Base-by-base conservation (phyloP, 2,888 invertebrate species). In the Scrobipalpa costella region DNA sequence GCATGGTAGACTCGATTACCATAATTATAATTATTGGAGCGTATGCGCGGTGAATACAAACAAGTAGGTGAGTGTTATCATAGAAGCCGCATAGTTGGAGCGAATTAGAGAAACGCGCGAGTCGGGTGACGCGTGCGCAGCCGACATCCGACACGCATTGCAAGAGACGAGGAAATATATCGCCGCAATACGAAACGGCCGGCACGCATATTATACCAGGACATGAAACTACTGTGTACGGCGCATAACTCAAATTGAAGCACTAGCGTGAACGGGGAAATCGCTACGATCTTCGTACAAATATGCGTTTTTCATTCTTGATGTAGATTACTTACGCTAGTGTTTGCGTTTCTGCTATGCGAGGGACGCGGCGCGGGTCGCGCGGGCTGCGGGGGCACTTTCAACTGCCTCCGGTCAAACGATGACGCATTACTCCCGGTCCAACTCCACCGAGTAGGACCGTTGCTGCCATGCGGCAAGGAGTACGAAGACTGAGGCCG, bases 371-470 rank as follows among this genome's bases (percentile, higher is more conserved):
- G 91, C 55, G 90, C 88, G 47, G 89, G 88, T 34, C 88, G 80
- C 36, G 78, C 86, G 0, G 90, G 90, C 68, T 90, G 90, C 9
- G 91, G 91, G 8, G 90, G 90, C 65, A 90, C 87, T 72, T 91
- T 91, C 65, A 84, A 63, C 73, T 91, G 90, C 67, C 92, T 84
- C 64, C 92, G 80, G 70, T 92, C 92, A 74, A 92, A 87, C 66
- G 93, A 88, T 66, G 93, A 88, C 66, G 92, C 85, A 77, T 93
- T 83, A 75, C 74, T 92, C 72, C 93, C 93, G 34, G 90, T 82
- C 88, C 92, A 91, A 71, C 93, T 90, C 93, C 93, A 85, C 67
- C 92, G 84, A 74, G 92, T 86, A 69, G 93, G 88, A 71, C 92
- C 86, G 80, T 92, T 90, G 81, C 91, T 86, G 72, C 92, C 88